A percentile compares a stretch with the other conserved stretches of the same genome.
Conservation (phyloP, 2,888 invertebrate genomes). For the Noctua janthina region DNA sequence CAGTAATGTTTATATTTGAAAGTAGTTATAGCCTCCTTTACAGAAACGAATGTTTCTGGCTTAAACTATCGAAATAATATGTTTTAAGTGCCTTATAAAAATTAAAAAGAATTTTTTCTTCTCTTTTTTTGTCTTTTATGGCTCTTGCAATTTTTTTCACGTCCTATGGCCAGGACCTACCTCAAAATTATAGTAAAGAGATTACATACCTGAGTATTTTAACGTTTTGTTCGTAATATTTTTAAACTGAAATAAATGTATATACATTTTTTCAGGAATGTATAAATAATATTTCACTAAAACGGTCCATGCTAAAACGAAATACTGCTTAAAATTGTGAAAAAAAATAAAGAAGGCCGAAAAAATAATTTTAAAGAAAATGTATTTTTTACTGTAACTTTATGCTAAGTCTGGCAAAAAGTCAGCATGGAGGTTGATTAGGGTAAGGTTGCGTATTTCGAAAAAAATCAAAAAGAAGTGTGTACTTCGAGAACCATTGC, state of each 20-base stretch:
- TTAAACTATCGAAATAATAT: not conserved
- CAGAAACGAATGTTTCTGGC: not conserved
- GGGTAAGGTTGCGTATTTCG: not conserved
- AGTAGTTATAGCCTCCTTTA: not conserved
- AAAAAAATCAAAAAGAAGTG: not conserved
- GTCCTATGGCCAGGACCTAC: not conserved
- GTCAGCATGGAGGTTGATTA: not conserved
- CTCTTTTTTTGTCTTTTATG: not conserved
- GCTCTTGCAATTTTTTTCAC: not conserved
- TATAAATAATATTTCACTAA: not conserved
- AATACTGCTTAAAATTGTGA: no score
- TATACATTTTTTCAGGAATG: not conserved
- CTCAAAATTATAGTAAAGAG: not conserved
- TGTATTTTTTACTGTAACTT: not conserved
- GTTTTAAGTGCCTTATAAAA: not conserved
- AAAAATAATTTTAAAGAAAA: not conserved
- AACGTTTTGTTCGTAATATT: not conserved
- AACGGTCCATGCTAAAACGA: not conserved
- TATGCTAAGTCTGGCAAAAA: not conserved
- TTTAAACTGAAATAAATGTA: not conserved
- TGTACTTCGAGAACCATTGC: not conserved
- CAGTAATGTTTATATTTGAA: not conserved
- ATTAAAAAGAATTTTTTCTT: not conserved
- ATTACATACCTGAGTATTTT: not conserved
- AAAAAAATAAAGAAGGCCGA: not conserved